Evolutionary conservation across 2,113 vertebrate genomes (phyloP).

Genomic region (Morone saxatilis): DNA sequence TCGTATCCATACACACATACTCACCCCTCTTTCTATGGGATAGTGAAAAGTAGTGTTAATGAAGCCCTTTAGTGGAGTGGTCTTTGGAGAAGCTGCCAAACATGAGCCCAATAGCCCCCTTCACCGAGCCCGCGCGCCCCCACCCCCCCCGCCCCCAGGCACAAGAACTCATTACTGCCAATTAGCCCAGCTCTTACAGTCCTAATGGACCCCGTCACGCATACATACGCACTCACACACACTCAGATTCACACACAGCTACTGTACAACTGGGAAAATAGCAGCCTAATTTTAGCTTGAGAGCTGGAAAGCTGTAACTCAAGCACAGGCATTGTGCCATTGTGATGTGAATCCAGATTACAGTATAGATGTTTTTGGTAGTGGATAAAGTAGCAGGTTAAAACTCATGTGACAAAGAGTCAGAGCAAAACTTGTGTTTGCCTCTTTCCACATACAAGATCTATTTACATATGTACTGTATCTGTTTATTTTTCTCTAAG

Average conservation of each 20-base stretch:
- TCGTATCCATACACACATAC: not conserved
- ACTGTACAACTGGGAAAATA: constrained; percentile 41
- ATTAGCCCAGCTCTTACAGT: constrained; percentile 67
- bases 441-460: not conserved
- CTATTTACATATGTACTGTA: not conserved
- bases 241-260: constrained; percentile 13
- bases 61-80: constrained; percentile 68
- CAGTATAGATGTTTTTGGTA: constrained; percentile 16
- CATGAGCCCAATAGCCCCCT: constrained; percentile 46
- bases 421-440: not conserved
- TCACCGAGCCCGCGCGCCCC: constrained; percentile 8
- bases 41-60: constrained; percentile 65
- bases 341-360: constrained; percentile 51
- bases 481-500: not conserved
- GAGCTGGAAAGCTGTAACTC: constrained; percentile 49
- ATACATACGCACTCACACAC: constrained; percentile 14
- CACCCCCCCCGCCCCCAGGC: not conserved
- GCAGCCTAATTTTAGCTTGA: constrained; percentile 46
- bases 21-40: constrained; percentile 21
- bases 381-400: not conserved
- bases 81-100: constrained; percentile 70
- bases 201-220: constrained; percentile 55
- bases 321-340: constrained; percentile 22
- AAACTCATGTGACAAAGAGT: not conserved
- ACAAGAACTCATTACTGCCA: constrained; percentile 73